phyloP scores from a whole-genome alignment of 2,113 vertebrate species.

The Pelvicachromis taeniatus region DNA sequence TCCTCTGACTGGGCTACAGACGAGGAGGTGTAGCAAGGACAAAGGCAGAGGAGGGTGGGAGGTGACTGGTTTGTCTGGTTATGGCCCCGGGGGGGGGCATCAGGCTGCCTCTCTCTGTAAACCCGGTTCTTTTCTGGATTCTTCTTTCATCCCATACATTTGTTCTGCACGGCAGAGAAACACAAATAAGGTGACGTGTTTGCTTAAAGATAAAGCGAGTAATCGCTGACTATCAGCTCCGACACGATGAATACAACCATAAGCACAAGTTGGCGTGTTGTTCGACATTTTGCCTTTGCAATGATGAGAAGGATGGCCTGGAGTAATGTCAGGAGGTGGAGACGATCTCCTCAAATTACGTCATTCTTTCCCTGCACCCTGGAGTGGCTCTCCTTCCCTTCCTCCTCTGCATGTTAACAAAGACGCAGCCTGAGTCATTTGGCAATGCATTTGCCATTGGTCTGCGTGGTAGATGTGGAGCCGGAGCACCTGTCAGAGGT shows the following conservation, averaged over 20 bases:
- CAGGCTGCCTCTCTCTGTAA: neutral
- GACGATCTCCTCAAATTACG: slow-evolving; percentile 49
- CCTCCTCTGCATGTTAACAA: slow-evolving; percentile 23
- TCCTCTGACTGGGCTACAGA: neutral
- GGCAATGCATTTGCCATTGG: neutral
- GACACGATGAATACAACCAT: neutral
- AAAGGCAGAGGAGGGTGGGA: slow-evolving; percentile 43
- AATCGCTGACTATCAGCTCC: neutral
- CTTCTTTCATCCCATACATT: neutral
- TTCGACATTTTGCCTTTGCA: neutral
- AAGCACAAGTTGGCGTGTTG: neutral
- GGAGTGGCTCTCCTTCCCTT: slow-evolving; percentile 27
- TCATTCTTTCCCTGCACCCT: neutral
- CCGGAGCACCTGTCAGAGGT: slow-evolving; percentile 53
- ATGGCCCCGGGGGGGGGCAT: slow-evolving; percentile 10
- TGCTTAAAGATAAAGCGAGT: neutral
- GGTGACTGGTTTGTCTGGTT: slow-evolving; percentile 21
- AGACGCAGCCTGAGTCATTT: slow-evolving; percentile 16
- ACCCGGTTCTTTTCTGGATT: neutral
- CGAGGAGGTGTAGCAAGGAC: slow-evolving; percentile 33
- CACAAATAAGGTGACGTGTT: neutral
- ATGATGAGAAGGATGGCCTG: neutral
- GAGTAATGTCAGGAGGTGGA: slow-evolving; percentile 26
- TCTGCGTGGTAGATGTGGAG: slow-evolving; percentile 5
- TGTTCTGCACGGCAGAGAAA: neutral